Percentiles rank a stretch among this genome's conserved stretches.
Evolutionary conservation across 2,888 invertebrate genomes (phyloP).

Genomic region (Ecdyonurus torrentis): DNA sequence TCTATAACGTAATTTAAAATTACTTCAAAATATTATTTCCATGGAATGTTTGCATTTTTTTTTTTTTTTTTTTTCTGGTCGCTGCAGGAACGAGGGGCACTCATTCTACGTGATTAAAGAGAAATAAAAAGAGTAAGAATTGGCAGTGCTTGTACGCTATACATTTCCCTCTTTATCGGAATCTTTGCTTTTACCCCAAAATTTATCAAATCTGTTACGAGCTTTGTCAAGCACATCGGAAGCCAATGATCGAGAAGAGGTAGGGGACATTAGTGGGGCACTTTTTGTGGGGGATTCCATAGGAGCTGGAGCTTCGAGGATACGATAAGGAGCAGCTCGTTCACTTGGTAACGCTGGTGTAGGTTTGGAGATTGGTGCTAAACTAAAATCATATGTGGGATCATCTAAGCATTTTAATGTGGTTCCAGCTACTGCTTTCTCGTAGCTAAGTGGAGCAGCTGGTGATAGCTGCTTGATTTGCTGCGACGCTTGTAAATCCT

Average conservation of each 20-base stretch:
- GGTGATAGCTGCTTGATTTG: constrained; percentile 3
- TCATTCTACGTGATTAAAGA: neutral
- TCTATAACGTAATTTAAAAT: no score
- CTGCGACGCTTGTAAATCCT: constrained; percentile 2
- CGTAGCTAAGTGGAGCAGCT: neutral
- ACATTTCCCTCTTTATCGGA: constrained; percentile 17
- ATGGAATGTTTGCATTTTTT: neutral
- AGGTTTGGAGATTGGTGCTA: constrained; percentile 17
- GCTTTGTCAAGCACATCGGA: constrained; percentile 65
- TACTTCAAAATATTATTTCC: neutral
- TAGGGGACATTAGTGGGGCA: constrained; percentile 15
- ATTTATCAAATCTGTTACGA: constrained; percentile 66
- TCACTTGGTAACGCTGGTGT: constrained; percentile 18
- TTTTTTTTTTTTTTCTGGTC: neutral
- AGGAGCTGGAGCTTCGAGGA: constrained; percentile 24
- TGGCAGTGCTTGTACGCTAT: constrained; percentile 10
- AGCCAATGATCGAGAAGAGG: constrained; percentile 35
- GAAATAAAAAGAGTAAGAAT: neutral
- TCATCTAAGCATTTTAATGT: constrained; percentile 36
- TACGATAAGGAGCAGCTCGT: constrained; percentile 22
- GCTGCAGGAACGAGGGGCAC: neutral
- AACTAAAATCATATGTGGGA: constrained; percentile 33
- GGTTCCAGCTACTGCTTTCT: constrained; percentile 30
- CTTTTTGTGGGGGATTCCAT: constrained; percentile 15
- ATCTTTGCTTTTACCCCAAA: constrained; percentile 48